Base-by-base conservation (phyloP, 2,113 vertebrate genomes). In the Chauna torquata region DNA sequence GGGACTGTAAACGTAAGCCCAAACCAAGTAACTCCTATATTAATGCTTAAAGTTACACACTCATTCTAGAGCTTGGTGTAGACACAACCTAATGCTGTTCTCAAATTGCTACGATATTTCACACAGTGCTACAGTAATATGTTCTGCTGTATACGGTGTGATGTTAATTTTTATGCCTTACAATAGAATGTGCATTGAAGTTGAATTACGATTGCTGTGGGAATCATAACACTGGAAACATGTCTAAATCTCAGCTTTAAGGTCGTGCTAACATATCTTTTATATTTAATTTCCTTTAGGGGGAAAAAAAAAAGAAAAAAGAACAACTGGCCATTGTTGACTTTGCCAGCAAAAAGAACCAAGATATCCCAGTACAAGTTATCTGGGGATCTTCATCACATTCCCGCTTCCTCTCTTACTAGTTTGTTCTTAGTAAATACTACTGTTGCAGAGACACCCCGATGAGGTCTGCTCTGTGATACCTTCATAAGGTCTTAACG, bases 91-190 rank as follows among this genome's bases (percentile, higher is more conserved):
- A 91, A 77, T 34, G 28, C 45, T 86, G 45, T 49, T 90, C 84
- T 81, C 90, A 94, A 93, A 94, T 88, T 91, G 82, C 58, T 77
- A 70, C 64, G 77, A 64, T 88, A 93, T 88, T 96, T 97, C 87
- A 83, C 25, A 71, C 87, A 66, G 74, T 70, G 75, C 42, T 82
- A 24, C 1, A 4, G 64, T 81, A 90, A 93, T 94, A 94, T 66
- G 92, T 94, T 80, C 80, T 96, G 88, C 59, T 57, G 70, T 90
- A 55, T 85, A 90, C 84, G 64, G 58, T 27, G 38, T 13, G 50
- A 94, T 95, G 95, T 82, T 97, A 95, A 95, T 97, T 97, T 96
- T 96, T 77, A 95, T 94, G 82, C 84, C 91, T 95, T 90, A 83
- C 68, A 88, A 92, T 90, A 91, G 87, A 95, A 97, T 84, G 59